A percentile compares a stretch with the other conserved stretches of the same genome.
These are phyloP conservation scores for Sternotherus odoratus DNA, from an alignment of 2,797 vertebrate species.

Conservation along the genomic window DNA sequence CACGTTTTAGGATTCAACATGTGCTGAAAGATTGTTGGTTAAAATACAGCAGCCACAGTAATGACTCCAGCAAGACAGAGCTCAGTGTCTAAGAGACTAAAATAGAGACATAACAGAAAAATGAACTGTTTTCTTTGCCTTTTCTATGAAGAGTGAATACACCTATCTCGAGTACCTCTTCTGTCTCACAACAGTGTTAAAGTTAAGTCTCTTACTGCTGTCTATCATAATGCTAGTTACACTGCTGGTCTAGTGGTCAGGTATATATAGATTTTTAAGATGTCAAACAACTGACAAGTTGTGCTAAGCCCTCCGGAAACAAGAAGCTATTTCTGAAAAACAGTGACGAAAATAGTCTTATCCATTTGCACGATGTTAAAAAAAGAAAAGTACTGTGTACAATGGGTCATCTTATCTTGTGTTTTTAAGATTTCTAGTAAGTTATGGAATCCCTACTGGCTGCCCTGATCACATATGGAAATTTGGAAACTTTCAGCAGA, in stretches of 20 bases:
- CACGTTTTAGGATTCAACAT: neutral
- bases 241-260: neutral
- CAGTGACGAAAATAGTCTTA: neutral
- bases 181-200: neutral
- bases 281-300: neutral
- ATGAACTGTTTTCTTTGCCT: neutral
- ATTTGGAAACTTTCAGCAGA: neutral
- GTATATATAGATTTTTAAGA: neutral
- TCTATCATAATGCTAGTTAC: neutral
- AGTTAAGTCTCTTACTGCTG: neutral
- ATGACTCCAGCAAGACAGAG: neutral
- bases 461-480: neutral
- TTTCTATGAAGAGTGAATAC: neutral
- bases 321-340: neutral
- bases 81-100: neutral
- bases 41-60: neutral
- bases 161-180: neutral
- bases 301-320: neutral
- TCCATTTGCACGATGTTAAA: neutral
- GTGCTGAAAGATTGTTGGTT: neutral
- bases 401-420: neutral
- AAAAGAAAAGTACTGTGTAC: neutral
- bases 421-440: neutral
- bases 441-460: neutral
- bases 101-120: neutral